A percentile compares a stretch with the other conserved stretches of the same genome.
Conservation (phyloP, 92 coral and sea anemone genomes). For the Zoanthus sociatus region DNA sequence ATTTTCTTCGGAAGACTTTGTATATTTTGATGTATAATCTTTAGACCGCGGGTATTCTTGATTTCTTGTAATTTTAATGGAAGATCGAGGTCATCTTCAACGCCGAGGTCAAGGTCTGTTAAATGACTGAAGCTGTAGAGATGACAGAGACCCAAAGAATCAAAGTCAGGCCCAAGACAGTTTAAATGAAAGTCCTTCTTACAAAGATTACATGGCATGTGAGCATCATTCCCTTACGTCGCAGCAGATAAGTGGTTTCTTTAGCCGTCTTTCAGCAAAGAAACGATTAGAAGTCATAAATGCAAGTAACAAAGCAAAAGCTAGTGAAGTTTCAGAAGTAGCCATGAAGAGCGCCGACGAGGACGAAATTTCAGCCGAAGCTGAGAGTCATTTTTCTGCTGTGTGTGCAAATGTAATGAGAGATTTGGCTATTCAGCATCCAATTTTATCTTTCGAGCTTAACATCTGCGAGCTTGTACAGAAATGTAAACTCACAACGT, state of each 20-base stretch:
- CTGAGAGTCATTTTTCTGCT: neutral
- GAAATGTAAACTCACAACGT: no score
- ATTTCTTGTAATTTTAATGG: conserved; percentile 12
- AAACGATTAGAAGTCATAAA: conserved; percentile 34
- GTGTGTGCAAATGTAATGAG: neutral
- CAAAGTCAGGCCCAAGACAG: conserved; percentile 17
- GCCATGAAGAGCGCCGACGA: neutral
- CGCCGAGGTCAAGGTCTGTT: conserved; percentile 16
- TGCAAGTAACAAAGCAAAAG: neutral
- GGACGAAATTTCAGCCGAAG: conserved; percentile 30
- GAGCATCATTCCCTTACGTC: conserved; percentile 29
- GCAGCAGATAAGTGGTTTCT: conserved; percentile 49
- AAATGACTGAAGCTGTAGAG: conserved; percentile 6
- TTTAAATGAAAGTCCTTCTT: neutral
- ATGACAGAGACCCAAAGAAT: conserved; percentile 14
- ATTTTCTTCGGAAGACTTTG: neutral
- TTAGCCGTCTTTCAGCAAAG: conserved; percentile 35
- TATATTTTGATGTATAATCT: conserved; percentile 10
- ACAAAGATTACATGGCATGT: conserved; percentile 7
- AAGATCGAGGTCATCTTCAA: conserved; percentile 12
- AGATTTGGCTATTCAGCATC: no score
- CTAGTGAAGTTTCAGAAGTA: neutral
- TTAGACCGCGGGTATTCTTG: conserved; percentile 14
- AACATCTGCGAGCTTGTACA: conserved; percentile 41
- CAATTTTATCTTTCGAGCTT: conserved; percentile 21